These are phyloP conservation scores for Chaetodon auriga DNA, from an alignment of 2,113 vertebrate genomes.

Conservation along the genomic window DNA sequence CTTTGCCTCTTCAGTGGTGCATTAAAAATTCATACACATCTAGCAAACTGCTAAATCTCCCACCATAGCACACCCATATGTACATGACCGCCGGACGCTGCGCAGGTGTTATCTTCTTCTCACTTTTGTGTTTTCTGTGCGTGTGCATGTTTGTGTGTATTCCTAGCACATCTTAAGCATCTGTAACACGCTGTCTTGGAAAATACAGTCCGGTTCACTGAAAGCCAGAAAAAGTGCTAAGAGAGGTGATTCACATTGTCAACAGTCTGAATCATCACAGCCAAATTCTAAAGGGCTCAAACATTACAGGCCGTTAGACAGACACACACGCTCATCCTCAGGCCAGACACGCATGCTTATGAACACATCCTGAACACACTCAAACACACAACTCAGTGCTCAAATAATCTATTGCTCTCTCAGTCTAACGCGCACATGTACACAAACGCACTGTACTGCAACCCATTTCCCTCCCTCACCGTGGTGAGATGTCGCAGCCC, in stretches of 20 bases:
- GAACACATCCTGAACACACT: slow-evolving; percentile 17
- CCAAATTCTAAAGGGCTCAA: slow-evolving; percentile 32
- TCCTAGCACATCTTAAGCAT: background rate
- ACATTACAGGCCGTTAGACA: slow-evolving; percentile 36
- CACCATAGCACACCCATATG: slow-evolving; percentile 49
- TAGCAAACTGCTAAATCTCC: slow-evolving; percentile 67
- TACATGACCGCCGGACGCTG: slow-evolving; percentile 38
- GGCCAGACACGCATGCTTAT: slow-evolving; percentile 31
- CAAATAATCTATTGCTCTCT: slow-evolving; percentile 14
- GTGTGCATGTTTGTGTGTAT: slow-evolving; percentile 3
- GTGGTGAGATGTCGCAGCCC: slow-evolving; percentile 99
- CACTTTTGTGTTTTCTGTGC: slow-evolving; percentile 32
- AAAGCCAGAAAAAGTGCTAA: slow-evolving; percentile 44
- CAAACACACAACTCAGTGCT: background rate
- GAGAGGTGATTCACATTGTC: slow-evolving; percentile 53
- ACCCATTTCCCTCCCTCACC: slow-evolving; percentile 82
- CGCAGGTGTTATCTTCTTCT: slow-evolving; percentile 57
- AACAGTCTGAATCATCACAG: slow-evolving; percentile 57
- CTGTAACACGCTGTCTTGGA: slow-evolving; percentile 15
- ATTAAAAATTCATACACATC: slow-evolving; percentile 81
- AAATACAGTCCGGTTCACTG: slow-evolving; percentile 35
- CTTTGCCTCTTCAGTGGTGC: slow-evolving; percentile 62
- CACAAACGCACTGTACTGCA: slow-evolving; percentile 6
- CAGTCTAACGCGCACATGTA: slow-evolving; percentile 27
- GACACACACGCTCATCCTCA: slow-evolving; percentile 12